These are phyloP conservation scores for Ceyx erithaca DNA, from an alignment of 2,797 vertebrate species.

Conservation along the genomic window DNA sequence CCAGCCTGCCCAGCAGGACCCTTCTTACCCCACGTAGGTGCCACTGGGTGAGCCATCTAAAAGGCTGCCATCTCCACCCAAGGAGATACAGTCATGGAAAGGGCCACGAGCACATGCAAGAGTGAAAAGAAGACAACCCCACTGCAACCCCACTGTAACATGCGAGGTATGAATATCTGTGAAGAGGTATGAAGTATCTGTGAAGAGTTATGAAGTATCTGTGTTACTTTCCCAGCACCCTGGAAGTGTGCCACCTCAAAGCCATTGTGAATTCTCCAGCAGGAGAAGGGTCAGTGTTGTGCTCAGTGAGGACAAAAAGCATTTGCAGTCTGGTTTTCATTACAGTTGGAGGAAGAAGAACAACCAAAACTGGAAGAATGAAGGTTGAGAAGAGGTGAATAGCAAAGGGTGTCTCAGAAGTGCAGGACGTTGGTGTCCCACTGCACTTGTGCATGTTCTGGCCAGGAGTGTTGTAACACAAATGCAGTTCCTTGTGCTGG, in stretches of 20 bases:
- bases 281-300: not conserved
- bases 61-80: accelerated
- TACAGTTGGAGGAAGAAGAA: not conserved
- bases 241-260: not conserved
- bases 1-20: not conserved
- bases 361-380: not conserved
- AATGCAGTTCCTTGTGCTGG: not conserved
- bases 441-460: not conserved
- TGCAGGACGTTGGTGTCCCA: accelerated
- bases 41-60: not conserved
- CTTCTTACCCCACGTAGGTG: not conserved
- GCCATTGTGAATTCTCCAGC: not conserved
- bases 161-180: not conserved
- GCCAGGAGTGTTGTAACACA: not conserved
- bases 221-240: not conserved
- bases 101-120: not conserved
- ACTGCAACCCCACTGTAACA: not conserved
- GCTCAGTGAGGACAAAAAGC: not conserved
- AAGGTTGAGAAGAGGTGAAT: not conserved
- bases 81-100: not conserved
- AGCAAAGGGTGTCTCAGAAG: not conserved
- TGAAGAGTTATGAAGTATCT: not conserved
- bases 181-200: too few species aligned
- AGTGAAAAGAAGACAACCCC: not conserved
- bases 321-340: not conserved